Evolutionary conservation across 2,113 vertebrate species (phyloP).

Genomic region (Hydrolagus affinis): DNA sequence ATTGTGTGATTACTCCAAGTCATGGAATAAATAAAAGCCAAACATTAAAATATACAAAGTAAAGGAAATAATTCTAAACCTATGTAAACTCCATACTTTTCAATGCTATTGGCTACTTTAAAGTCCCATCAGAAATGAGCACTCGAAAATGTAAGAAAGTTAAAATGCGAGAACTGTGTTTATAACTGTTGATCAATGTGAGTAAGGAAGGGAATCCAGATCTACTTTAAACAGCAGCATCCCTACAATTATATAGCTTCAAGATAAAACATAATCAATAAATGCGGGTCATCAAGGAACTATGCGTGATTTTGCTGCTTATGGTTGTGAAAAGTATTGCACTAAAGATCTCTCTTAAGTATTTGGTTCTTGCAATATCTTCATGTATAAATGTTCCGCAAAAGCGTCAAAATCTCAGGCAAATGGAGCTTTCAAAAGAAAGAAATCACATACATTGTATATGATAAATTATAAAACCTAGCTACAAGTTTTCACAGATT

Average conservation of each 20-base stretch:
- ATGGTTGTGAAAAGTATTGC: too few relatives aligned
- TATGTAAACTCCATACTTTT: too few relatives aligned
- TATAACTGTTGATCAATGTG: too few relatives aligned
- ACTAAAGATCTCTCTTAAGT: too few relatives aligned
- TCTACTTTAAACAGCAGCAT: too few relatives aligned
- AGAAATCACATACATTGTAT: slow-evolving; percentile 88
- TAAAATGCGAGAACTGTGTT: slow-evolving; percentile 27
- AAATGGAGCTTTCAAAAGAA: slow-evolving; percentile 57
- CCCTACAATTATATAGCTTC: too few relatives aligned
- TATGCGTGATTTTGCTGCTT: too few relatives aligned
- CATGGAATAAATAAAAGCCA: slow-evolving; percentile 40
- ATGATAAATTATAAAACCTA: slow-evolving; percentile 71
- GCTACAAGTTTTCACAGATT: slow-evolving; percentile 81
- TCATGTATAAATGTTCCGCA: slow-evolving; percentile 42
- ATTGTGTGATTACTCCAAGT: slow-evolving; percentile 35
- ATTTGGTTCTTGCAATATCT: too few relatives aligned
- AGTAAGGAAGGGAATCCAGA: too few relatives aligned
- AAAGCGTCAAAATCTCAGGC: slow-evolving; percentile 66
- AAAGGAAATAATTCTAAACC: too few relatives aligned
- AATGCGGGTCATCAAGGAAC: too few relatives aligned
- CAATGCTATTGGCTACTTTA: slow-evolving; percentile 38
- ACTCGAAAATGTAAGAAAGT: slow-evolving; percentile 43
- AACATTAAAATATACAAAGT: slow-evolving; percentile 40
- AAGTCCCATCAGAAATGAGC: slow-evolving; percentile 42
- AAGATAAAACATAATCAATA: too few relatives aligned